Conservation (phyloP, 2,888 invertebrate genomes). For the Eupithecia tripunctaria region DNA sequence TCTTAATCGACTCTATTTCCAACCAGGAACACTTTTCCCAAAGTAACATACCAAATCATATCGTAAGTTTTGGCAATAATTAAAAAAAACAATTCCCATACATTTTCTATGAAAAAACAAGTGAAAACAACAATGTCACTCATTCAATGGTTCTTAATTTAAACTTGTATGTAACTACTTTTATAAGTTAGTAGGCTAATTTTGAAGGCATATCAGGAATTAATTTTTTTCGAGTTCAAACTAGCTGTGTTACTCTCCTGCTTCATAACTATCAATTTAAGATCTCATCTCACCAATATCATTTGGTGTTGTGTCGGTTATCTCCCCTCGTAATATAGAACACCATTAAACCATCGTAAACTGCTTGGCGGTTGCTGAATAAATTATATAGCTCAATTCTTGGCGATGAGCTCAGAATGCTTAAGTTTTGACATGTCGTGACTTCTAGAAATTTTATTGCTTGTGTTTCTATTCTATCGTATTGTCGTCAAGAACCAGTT, state of each 20-base stretch:
- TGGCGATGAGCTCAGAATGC: constrained; percentile 41
- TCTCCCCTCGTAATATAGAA: constrained; percentile 11
- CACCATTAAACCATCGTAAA: constrained; percentile 13
- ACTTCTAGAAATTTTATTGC: constrained; percentile 28
- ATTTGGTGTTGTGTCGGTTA: constrained; percentile 1
- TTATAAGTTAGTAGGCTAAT: too few relatives aligned
- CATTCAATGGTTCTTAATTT: too few relatives aligned
- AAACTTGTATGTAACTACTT: too few relatives aligned
- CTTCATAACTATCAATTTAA: background rate
- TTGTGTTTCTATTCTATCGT: constrained; percentile 14
- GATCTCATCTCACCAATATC: constrained; percentile 9
- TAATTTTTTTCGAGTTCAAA: background rate
- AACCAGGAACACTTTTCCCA: too few relatives aligned
- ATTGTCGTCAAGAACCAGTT: constrained; percentile 38
- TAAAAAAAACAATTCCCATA: too few relatives aligned
- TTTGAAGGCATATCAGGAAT: too few relatives aligned
- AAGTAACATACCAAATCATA: too few relatives aligned
- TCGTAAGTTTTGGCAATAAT: too few relatives aligned
- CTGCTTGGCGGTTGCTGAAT: constrained; percentile 19
- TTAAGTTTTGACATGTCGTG: constrained; percentile 30
- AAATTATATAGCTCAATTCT: constrained; percentile 32
- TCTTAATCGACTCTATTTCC: too few relatives aligned
- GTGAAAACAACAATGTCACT: too few relatives aligned
- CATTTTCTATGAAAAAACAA: too few relatives aligned
- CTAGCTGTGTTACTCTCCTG: background rate